Percentiles rank a stretch among this genome's conserved stretches.
phyloP scores from a whole-genome alignment of 2,797 vertebrate species.

The Muraenolepis orangiensis region DNA sequence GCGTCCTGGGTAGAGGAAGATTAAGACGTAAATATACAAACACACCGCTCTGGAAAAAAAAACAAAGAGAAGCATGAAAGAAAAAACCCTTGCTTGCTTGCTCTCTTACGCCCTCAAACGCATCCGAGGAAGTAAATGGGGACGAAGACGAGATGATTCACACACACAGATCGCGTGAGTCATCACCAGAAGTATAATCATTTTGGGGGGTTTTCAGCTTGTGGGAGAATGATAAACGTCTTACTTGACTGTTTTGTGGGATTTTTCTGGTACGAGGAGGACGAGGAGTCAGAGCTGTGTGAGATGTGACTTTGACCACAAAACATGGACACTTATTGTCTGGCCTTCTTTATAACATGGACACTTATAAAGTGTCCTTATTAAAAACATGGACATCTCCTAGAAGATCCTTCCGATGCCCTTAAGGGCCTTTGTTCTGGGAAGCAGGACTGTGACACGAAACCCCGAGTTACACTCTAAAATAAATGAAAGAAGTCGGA shows the following conservation, averaged over 20 bases:
- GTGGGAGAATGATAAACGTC: conserved; percentile 25
- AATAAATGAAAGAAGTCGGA: conserved; percentile 23
- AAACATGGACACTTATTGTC: conserved; percentile 41
- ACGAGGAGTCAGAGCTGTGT: conserved; percentile 27
- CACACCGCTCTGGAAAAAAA: neutral
- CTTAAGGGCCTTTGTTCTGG: no score
- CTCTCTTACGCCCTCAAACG: neutral
- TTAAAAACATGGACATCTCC: no score
- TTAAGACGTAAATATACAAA: neutral
- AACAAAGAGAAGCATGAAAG: no score
- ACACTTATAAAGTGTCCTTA: no score
- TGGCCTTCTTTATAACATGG: no score
- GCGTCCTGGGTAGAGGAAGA: neutral
- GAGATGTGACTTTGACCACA: conserved; percentile 19
- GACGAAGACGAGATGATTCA: neutral
- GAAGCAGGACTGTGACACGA: no score
- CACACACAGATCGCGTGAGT: conserved; percentile 25
- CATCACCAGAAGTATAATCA: conserved; percentile 36
- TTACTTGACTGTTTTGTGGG: conserved; percentile 27
- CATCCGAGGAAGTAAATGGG: conserved; percentile 5
- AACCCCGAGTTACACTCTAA: no score
- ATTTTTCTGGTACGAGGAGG: conserved; percentile 11
- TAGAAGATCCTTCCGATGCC: no score
- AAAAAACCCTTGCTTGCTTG: neutral
- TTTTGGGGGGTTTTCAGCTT: conserved; percentile 6